Evolutionary conservation across 2,888 invertebrate species (phyloP).

Genomic region (Eurytoma californica): DNA sequence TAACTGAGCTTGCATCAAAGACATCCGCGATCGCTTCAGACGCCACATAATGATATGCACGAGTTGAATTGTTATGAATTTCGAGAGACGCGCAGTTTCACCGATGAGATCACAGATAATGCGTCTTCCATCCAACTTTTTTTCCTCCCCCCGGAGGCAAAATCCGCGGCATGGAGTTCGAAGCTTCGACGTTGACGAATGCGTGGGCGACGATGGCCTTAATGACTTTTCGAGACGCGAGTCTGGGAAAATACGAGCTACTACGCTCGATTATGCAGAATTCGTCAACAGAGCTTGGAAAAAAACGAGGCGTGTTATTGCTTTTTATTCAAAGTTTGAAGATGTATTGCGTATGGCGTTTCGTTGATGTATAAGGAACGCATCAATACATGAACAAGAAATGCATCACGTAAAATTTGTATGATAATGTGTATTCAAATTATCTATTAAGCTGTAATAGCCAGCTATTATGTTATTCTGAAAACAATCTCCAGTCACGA

Average conservation of each 20-base stretch:
- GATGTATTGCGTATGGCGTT: no score
- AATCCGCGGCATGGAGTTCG: not conserved
- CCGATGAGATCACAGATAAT: constrained; percentile 45
- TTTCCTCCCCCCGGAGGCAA: not conserved
- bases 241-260: constrained; percentile 12
- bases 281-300: constrained; percentile 12
- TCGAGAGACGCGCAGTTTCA: not conserved
- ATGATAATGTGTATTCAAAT: no score
- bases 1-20: constrained; percentile 12
- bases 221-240: constrained; percentile 26
- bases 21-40: constrained; percentile 4
- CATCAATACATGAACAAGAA: no score
- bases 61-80: not conserved
- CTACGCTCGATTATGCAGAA: not conserved
- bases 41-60: constrained; percentile 21
- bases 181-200: constrained; percentile 27
- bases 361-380: no score
- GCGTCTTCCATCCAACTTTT: not conserved
- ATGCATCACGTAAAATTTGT: no score
- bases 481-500: no score
- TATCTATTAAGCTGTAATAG: no score
- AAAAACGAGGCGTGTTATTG: not conserved
- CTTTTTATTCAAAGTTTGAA: no score
- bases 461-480: no score
- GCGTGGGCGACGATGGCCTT: constrained; percentile 42